Evolutionary conservation across 2,797 vertebrate genomes (phyloP), one percentile per base, ranked within the genome.

Genomic region (Erpetoichthys calabaricus): DNA sequence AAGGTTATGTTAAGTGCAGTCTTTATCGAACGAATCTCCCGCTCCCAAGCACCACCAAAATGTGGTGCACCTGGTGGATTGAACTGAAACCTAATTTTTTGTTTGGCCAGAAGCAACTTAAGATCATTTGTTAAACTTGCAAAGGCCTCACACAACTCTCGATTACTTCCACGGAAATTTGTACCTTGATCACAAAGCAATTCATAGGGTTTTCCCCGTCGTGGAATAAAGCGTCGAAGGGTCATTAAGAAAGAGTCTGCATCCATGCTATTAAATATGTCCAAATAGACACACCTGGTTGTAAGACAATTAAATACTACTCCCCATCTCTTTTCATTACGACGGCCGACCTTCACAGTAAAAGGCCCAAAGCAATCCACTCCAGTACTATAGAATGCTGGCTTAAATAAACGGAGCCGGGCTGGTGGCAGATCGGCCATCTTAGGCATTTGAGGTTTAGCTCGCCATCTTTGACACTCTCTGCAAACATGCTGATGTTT

Each of bases 391-490:
- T n/a, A 49, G 47, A 49, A 49, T 7, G 47, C 7, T 7, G 47
- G 47, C 47, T 49, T 49, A n/a, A 7, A 49, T 7, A 49, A n/a
- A n/a, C 4, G 47, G 7, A 49, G n/a, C 3, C 4, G 5, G 3
- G 47, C 47, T 7, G n/a, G 47, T 7, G 47, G 61, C 3, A 63
- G 44, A 7, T 59, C 59, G 25, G 65, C 59, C 55, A 60, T 66
- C 41, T 50, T 63, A 0, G 41, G 52, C 2, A n/a, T n/a, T n/a
- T n/a, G n/a, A n/a, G n/a, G n/a, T n/a, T n/a, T n/a, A n/a, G n/a
- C n/a, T n/a, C n/a, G n/a, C n/a, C n/a, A n/a, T n/a, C n/a, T n/a
- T n/a, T n/a, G n/a, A n/a, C n/a, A n/a, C n/a, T n/a, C n/a, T n/a
- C n/a, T n/a, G n/a, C n/a, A n/a, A n/a, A n/a, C n/a, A n/a, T n/a